These are phyloP conservation scores for Euphydryas editha DNA, from an alignment of 2,888 invertebrate species.

Conservation along the genomic window DNA sequence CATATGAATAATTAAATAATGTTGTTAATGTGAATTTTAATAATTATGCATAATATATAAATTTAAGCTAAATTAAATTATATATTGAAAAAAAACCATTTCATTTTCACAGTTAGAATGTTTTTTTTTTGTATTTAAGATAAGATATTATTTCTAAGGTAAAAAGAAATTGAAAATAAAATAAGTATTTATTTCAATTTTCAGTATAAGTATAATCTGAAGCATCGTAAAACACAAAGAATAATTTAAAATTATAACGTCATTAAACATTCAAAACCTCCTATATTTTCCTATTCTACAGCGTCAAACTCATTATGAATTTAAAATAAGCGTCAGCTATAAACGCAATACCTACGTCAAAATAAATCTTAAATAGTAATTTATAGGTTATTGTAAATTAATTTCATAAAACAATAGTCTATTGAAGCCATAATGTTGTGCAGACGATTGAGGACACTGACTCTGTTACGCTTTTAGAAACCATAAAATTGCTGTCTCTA, in stretches of 20 bases:
- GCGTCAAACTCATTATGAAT: conserved; percentile 20
- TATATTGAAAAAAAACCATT: no score
- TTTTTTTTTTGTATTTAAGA: no score
- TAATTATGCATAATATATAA: no score
- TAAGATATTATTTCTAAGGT: no score
- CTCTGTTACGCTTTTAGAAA: conserved; percentile 69
- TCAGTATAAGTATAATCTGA: not conserved
- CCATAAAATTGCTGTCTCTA: conserved; percentile 70
- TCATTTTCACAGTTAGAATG: no score
- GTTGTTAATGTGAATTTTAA: no score
- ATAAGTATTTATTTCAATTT: not conserved
- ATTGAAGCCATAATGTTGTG: conserved; percentile 34
- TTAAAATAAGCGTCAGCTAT: conserved; percentile 27
- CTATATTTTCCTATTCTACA: conserved; percentile 24
- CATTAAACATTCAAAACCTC: conserved; percentile 20
- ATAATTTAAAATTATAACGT: not conserved
- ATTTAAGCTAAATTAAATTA: no score
- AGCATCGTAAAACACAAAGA: not conserved
- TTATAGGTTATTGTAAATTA: conserved; percentile 17
- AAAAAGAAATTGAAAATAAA: no score
- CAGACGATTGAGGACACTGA: conserved; percentile 60
- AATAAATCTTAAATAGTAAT: conserved; percentile 32
- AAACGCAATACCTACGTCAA: conserved; percentile 26
- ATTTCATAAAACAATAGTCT: conserved; percentile 29
- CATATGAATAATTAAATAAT: no score